Conservation (phyloP, 1,140 invertebrate species). For the Anadara kagoshimensis region DNA sequence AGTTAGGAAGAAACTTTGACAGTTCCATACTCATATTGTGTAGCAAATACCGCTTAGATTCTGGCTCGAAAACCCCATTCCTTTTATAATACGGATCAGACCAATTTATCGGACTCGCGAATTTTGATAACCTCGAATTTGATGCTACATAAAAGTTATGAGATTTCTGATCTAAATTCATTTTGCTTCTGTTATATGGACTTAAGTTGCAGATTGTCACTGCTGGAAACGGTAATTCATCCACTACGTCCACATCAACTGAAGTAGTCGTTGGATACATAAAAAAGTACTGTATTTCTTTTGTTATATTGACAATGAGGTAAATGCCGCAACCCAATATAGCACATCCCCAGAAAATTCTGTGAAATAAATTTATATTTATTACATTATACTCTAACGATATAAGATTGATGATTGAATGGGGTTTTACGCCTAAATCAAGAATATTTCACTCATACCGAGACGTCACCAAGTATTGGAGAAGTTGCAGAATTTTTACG, state of each 20-base stretch:
- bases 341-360: conserved; percentile 1
- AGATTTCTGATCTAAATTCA: not conserved
- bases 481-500: too few relatives aligned
- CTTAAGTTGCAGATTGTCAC: conserved; percentile 31
- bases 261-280: conserved; percentile 8
- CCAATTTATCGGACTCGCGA: conserved; percentile 7
- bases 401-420: too few relatives aligned
- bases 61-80: conserved; percentile 8
- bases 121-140: not conserved
- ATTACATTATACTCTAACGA: too few relatives aligned
- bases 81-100: conserved; percentile 8
- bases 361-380: conserved; percentile 1
- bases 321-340: not conserved
- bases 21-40: not conserved
- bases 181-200: conserved; percentile 5
- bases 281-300: not conserved
- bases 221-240: conserved; percentile 17
- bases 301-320: not conserved
- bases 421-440: too few relatives aligned
- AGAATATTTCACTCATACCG: too few relatives aligned
- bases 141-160: not conserved
- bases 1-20: not conserved
- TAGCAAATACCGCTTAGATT: not conserved
- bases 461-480: too few relatives aligned
- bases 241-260: not conserved